Conservation (phyloP, 2,888 invertebrate species). For the Dolomedes plantarius region DNA sequence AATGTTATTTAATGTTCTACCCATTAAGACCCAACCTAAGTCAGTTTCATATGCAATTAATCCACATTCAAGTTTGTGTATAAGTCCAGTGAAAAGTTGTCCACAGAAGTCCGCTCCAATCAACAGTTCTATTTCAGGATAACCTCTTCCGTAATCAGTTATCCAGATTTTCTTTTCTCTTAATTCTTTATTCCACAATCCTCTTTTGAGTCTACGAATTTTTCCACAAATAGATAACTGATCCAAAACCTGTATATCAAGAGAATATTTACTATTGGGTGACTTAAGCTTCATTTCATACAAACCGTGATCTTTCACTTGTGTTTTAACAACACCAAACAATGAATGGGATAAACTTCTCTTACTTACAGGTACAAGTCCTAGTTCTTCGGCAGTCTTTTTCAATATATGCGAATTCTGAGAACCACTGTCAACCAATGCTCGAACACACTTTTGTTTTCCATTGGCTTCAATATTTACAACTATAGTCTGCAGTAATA, state of each 20-base stretch:
- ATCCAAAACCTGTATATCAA: not conserved
- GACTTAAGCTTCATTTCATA: not conserved
- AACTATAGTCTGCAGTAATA: not conserved
- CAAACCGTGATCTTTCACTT: too few species aligned
- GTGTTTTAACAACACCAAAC: not conserved
- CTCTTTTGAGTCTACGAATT: not conserved
- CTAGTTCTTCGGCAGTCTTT: not conserved
- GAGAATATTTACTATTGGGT: not conserved
- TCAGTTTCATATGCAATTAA: not conserved
- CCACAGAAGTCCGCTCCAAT: not conserved
- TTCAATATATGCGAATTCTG: conserved; percentile 5
- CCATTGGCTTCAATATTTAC: too few species aligned
- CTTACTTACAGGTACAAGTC: too few species aligned
- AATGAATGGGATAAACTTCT: not conserved
- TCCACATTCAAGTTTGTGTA: not conserved
- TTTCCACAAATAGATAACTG: not conserved
- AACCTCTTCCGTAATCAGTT: conserved; percentile 11
- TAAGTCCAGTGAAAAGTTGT: conserved; percentile 11
- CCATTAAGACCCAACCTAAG: too few species aligned
- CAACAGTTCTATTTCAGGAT: conserved; percentile 7
- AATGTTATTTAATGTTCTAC: too few species aligned
- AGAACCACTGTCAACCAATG: conserved; percentile 3
- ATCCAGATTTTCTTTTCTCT: conserved; percentile 5
- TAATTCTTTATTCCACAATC: not conserved
- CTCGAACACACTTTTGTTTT: not conserved